Percentiles rank a stretch among this genome's conserved stretches.
Evolutionary conservation across 1,140 invertebrate genomes (phyloP).

Genomic region (Drosophila prosaltans): DNA sequence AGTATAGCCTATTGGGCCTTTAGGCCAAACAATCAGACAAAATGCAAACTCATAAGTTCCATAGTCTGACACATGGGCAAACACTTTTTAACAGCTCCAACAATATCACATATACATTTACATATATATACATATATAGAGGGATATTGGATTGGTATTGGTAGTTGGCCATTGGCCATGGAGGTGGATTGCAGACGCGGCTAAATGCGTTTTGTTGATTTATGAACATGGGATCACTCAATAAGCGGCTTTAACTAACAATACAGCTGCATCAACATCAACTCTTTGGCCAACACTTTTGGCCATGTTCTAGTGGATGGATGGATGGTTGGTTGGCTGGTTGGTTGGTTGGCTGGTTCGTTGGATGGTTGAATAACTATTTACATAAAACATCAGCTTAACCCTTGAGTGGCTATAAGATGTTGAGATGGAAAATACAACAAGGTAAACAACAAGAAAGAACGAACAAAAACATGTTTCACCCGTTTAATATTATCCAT

Average conservation of each 20-base stretch:
- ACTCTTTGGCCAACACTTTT: constrained; percentile 31
- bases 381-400: constrained; percentile 7
- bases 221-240: constrained; percentile 54
- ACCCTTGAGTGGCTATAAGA: not conserved
- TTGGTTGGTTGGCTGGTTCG: too few species aligned
- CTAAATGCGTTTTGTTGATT: constrained; percentile 40
- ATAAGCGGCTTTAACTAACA: constrained; percentile 28
- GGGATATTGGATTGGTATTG: too few species aligned
- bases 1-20: not conserved
- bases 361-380: not conserved
- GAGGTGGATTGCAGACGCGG: too few species aligned
- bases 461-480: not conserved
- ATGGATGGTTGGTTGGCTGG: not conserved
- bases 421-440: not conserved
- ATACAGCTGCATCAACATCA: not conserved
- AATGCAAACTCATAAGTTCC: not conserved
- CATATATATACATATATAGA: too few species aligned
- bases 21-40: not conserved
- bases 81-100: too few species aligned
- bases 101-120: too few species aligned
- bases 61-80: not conserved
- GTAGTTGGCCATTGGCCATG: too few species aligned
- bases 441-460: not conserved
- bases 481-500: not conserved
- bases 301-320: not conserved